Percentiles rank a stretch among this genome's conserved stretches.
Conservation (phyloP, 2,113 vertebrate genomes). For the Hippocampus abdominalis region DNA sequence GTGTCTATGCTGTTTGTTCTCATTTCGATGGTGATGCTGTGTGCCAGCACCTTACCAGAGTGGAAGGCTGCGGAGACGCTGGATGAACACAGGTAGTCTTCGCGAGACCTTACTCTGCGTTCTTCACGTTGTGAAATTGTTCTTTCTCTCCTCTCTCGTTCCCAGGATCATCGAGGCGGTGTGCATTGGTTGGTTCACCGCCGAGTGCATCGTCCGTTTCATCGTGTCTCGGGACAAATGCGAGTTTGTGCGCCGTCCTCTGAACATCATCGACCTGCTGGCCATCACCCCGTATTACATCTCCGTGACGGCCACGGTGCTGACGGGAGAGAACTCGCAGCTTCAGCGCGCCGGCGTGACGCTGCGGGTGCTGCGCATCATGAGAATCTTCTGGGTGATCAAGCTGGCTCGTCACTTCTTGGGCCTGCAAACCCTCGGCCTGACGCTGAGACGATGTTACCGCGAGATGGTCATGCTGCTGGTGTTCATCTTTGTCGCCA, state of each 20-base stretch:
- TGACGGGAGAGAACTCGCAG: conserved; percentile 92
- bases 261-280: conserved; percentile 96
- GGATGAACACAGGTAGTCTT: conserved; percentile 86
- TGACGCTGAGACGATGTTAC: conserved; percentile 93
- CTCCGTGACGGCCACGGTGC: conserved; percentile 84
- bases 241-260: conserved; percentile 88
- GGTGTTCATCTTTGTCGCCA: conserved; percentile 92
- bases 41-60: conserved; percentile 92
- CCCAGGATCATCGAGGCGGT: conserved; percentile 92
- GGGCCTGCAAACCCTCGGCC: conserved; percentile 92
- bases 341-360: conserved; percentile 93
- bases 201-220: conserved; percentile 92
- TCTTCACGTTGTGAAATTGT: too few relatives aligned
- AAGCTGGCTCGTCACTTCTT: conserved; percentile 96
- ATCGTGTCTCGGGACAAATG: conserved; percentile 93
- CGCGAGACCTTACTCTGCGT: too few relatives aligned
- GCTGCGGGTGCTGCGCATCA: conserved; percentile 88
- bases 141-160: neutral
- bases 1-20: conserved; percentile 91
- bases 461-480: conserved; percentile 96
- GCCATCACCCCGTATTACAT: conserved; percentile 94
- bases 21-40: conserved; percentile 94
- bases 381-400: conserved; percentile 98
- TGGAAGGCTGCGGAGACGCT: conserved; percentile 86
- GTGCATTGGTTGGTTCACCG: conserved; percentile 97